phyloP scores from a whole-genome alignment of 2,888 invertebrate genomes.

The Nemapogon koenigi region DNA sequence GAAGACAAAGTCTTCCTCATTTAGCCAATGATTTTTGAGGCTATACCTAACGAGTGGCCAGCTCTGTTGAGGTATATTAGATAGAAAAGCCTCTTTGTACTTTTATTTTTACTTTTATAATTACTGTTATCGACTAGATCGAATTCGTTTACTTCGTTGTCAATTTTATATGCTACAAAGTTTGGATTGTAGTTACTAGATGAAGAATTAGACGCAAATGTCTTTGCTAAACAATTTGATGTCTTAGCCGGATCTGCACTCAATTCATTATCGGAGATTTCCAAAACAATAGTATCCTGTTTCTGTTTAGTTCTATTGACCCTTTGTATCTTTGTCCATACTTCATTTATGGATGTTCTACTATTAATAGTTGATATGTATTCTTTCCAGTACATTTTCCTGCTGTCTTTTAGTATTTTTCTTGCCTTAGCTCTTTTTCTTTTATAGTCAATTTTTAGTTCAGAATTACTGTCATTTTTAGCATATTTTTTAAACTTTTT shows the following conservation, averaged over 20 bases:
- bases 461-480: constrained; percentile 8
- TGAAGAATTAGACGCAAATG: constrained; percentile 13
- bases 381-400: constrained; percentile 9
- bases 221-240: constrained; percentile 8
- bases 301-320: background rate
- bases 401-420: constrained; percentile 10
- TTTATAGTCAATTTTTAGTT: constrained; percentile 11
- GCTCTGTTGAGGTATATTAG: no score
- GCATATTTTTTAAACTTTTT: constrained; percentile 8
- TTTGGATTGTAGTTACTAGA: constrained; percentile 13
- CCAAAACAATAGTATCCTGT: constrained; percentile 1
- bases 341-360: constrained; percentile 8
- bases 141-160: background rate
- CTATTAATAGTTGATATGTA: constrained; percentile 12
- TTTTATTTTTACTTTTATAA: no score
- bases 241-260: background rate
- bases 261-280: constrained; percentile 1
- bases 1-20: no score
- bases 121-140: background rate
- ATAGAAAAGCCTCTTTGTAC: no score
- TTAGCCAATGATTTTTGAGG: no score
- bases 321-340: constrained; percentile 12
- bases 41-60: no score
- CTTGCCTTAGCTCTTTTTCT: constrained; percentile 8
- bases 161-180: constrained; percentile 7